Percentiles rank a stretch among this genome's conserved stretches.
Evolutionary conservation across 1,140 invertebrate species (phyloP).

Genomic region (Helicoverpa zea): DNA sequence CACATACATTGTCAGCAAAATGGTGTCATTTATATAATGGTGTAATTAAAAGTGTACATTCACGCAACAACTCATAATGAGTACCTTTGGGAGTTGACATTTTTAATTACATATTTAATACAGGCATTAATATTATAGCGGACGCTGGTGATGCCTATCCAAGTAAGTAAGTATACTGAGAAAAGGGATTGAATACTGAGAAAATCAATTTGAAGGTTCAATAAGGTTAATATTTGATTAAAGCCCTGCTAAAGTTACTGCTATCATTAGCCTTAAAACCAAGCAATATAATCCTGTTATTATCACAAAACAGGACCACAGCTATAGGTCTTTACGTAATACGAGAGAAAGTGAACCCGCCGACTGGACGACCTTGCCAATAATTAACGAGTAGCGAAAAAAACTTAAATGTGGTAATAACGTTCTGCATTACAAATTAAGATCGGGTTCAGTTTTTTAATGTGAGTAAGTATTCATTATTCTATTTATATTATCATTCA

Average conservation of each 20-base stretch:
- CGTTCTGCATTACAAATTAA: not conserved
- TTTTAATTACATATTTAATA: too few relatives aligned
- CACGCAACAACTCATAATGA: too few relatives aligned
- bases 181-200: too few relatives aligned
- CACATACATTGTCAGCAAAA: not conserved
- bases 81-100: too few relatives aligned
- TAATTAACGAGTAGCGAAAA: conserved; percentile 20
- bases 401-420: conserved; percentile 24
- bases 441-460: not conserved
- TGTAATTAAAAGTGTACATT: not conserved
- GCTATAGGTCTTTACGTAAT: conserved; percentile 38
- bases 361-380: conserved; percentile 33
- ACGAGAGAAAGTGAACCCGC: conserved; percentile 46
- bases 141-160: too few relatives aligned
- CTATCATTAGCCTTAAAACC: conserved; percentile 1
- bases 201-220: too few relatives aligned
- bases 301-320: conserved; percentile 1
- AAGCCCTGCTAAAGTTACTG: not conserved
- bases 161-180: too few relatives aligned
- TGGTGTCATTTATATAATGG: conserved; percentile 1
- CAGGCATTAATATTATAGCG: too few relatives aligned
- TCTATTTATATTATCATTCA: too few relatives aligned
- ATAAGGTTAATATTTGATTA: too few relatives aligned
- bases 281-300: conserved; percentile 13
- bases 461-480: too few relatives aligned